Conservation (phyloP, 2,113 vertebrate species). For the Corythornis madagascariensis region DNA sequence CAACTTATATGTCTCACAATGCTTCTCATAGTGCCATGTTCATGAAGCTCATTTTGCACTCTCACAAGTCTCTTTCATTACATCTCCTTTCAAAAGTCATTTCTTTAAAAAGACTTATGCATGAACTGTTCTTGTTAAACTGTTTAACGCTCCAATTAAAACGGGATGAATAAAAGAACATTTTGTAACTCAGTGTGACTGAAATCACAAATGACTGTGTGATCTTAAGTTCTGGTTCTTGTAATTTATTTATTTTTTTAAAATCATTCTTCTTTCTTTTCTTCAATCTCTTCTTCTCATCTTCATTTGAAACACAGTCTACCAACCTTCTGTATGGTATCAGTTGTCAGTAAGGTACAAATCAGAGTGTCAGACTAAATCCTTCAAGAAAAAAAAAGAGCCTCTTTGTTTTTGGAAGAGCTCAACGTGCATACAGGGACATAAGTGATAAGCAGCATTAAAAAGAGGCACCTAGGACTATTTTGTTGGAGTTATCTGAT, state of each 20-base stretch:
- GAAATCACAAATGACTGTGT: conserved; percentile 24
- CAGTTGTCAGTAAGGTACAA: conserved; percentile 11
- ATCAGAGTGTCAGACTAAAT: not conserved
- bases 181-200: conserved; percentile 39
- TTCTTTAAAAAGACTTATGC: conserved; percentile 23
- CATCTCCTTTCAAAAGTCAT: not conserved
- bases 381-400: not conserved
- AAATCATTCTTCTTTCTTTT: not conserved
- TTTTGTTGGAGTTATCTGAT: not conserved
- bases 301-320: conserved; percentile 18
- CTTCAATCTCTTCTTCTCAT: not conserved
- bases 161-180: conserved; percentile 37
- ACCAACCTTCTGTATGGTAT: not conserved
- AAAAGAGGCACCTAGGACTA: not conserved
- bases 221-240: not conserved
- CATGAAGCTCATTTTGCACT: not conserved
- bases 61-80: not conserved
- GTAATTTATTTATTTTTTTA: not conserved
- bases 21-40: not conserved
- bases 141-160: conserved; percentile 47
- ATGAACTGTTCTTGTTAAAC: conserved; percentile 39
- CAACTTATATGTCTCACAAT: not conserved
- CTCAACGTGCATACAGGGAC: not conserved
- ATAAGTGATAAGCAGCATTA: not conserved
- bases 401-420: not conserved